phyloP scores from a whole-genome alignment of 2,888 invertebrate genomes.

The Gasteruption jaculator region DNA sequence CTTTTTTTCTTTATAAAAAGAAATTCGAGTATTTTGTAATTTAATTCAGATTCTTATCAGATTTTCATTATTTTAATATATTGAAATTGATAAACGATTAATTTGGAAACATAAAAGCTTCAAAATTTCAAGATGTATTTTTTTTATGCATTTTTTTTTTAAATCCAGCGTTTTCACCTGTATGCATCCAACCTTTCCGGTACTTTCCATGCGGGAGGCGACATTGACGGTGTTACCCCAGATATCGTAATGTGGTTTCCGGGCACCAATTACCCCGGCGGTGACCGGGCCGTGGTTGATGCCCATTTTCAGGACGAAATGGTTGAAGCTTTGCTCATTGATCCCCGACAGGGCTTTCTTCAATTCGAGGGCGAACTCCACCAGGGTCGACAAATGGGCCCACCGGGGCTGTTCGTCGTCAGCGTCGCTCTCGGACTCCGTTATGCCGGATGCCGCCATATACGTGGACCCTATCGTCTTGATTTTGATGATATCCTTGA shows the following conservation, averaged over 20 bases:
- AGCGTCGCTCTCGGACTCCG: constrained; percentile 36
- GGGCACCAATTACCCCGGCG: constrained; percentile 91
- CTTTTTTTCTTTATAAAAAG: too few relatives aligned
- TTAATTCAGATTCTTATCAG: too few relatives aligned
- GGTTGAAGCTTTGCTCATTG: constrained; percentile 93
- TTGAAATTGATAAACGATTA: too few relatives aligned
- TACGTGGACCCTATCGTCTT: constrained; percentile 93
- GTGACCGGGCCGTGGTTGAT: constrained; percentile 95
- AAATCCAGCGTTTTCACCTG: constrained; percentile 76
- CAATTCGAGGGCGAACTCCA: constrained; percentile 86
- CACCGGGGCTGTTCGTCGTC: constrained; percentile 58
- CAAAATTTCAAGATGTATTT: too few relatives aligned
- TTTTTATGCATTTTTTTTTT: too few relatives aligned
- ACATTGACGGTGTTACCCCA: constrained; percentile 98
- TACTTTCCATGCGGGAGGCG: constrained; percentile 96
- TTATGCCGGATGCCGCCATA: constrained; percentile 80
- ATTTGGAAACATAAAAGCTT: too few relatives aligned
- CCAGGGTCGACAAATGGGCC: constrained; percentile 79
- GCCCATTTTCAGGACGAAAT: constrained; percentile 89
- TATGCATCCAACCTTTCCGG: constrained; percentile 90
- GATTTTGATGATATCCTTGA: constrained; percentile 88
- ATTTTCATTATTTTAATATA: too few relatives aligned
- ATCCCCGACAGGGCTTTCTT: constrained; percentile 87
- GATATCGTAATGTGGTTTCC: constrained; percentile 94
- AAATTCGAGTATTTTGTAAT: too few relatives aligned